Percentiles rank a stretch among this genome's conserved stretches.
Evolutionary conservation across 2,888 invertebrate species (phyloP).

Genomic region (Limnephilus rhombicus): DNA sequence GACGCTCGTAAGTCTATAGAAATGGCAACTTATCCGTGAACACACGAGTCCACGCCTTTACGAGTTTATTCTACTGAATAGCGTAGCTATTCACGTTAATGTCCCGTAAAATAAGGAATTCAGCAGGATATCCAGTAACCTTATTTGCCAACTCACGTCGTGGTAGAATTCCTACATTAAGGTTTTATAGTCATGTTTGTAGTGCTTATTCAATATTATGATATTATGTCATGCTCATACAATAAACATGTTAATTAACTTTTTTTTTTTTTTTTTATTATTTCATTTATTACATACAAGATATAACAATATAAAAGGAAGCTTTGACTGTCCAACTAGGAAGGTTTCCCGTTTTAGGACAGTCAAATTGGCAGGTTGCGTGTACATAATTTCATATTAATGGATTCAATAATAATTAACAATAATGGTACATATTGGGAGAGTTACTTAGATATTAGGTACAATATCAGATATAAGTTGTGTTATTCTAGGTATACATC

Average conservation of each 20-base stretch:
- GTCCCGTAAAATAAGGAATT: background rate
- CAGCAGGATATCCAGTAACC: background rate
- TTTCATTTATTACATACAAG: no score
- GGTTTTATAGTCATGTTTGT: background rate
- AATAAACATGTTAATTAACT: background rate
- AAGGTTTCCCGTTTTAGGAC: no score
- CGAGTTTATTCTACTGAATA: background rate
- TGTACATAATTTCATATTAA: no score
- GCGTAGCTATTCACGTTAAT: background rate
- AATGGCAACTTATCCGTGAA: background rate
- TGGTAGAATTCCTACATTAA: background rate
- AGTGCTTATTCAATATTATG: background rate
- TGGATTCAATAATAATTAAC: no score
- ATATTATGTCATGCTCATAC: background rate
- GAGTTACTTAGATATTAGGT: no score
- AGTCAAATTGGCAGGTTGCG: no score
- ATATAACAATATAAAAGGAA: no score
- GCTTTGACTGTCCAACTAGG: no score
- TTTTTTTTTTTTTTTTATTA: no score
- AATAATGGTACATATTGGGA: no score
- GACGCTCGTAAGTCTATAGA: background rate
- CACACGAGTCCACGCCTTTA: background rate
- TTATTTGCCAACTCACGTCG: background rate
- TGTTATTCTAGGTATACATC: no score
- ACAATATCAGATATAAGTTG: no score